Conservation (phyloP, 2,113 vertebrate species). For the Dunckerocampus dactyliophorus region DNA sequence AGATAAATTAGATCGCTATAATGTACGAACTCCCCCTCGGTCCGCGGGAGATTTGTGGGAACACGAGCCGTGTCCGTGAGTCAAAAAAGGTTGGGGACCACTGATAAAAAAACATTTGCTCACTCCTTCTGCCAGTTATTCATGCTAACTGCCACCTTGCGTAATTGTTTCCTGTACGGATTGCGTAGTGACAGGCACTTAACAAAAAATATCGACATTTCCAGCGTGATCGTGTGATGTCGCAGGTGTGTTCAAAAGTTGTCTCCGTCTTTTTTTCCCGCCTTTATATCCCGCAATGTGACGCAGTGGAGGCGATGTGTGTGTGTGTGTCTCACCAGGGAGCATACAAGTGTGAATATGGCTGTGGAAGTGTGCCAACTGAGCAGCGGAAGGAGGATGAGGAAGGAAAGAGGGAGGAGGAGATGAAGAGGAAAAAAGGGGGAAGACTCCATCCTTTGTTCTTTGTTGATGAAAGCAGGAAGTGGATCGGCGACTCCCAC, state of each 20-base stretch:
- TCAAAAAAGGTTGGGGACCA: too few species aligned
- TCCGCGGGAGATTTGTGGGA: too few species aligned
- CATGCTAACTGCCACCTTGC: too few species aligned
- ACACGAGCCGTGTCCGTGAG: too few species aligned
- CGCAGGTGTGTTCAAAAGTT: slow-evolving; percentile 21
- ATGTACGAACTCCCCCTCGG: too few species aligned
- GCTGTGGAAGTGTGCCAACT: slow-evolving; percentile 64
- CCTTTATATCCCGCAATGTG: slow-evolving; percentile 26
- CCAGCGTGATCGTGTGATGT: too few species aligned
- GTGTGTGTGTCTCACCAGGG: slow-evolving; percentile 46
- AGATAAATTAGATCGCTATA: too few species aligned
- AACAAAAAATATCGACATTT: too few species aligned
- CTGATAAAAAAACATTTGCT: too few species aligned
- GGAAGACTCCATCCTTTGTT: slow-evolving; percentile 65
- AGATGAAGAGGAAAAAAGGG: slow-evolving; percentile 35
- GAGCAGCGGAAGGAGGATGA: slow-evolving; percentile 21
- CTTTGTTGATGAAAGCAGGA: slow-evolving; percentile 71
- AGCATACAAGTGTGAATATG: slow-evolving; percentile 62
- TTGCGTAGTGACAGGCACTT: too few species aligned
- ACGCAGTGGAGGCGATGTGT: slow-evolving; percentile 47
- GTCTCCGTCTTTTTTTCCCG: not conserved
- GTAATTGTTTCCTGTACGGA: too few species aligned
- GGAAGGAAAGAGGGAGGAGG: slow-evolving; percentile 14
- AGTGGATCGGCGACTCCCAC: slow-evolving; percentile 64
- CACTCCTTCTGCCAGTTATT: too few species aligned